Conservation (phyloP, 2,113 vertebrate genomes). For the Stomatorhinus ivindoensis region DNA sequence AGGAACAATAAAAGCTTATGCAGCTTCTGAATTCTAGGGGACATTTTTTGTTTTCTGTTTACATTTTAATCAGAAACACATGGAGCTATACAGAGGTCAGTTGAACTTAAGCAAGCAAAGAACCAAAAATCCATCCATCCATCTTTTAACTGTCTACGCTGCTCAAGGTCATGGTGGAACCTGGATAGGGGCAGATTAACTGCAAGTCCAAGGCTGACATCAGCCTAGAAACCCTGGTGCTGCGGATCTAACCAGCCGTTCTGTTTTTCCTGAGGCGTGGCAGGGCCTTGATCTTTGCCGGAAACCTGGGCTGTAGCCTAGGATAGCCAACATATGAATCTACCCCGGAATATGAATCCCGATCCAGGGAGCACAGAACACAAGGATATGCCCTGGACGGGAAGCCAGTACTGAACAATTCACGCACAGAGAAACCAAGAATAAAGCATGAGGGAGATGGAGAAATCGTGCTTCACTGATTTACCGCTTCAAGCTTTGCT, state of each 20-base stretch:
- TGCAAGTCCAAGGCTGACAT: neutral
- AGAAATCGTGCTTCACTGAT: neutral
- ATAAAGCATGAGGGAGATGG: neutral
- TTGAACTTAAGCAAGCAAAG: neutral
- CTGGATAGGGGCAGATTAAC: neutral
- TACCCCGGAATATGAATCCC: neutral
- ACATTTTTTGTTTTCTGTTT: neutral
- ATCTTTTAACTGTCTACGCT: neutral
- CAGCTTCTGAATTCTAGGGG: neutral
- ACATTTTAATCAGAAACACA: neutral
- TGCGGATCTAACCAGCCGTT: neutral
- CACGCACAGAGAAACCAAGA: neutral
- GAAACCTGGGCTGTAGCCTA: neutral
- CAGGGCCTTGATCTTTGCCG: neutral
- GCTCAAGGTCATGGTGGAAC: neutral
- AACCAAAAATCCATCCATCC: neutral
- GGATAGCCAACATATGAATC: neutral
- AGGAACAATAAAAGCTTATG: neutral
- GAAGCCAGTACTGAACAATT: neutral
- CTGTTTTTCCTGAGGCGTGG: neutral
- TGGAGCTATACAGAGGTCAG: neutral
- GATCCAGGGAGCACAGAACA: neutral
- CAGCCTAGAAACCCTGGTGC: neutral
- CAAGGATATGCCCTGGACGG: neutral
- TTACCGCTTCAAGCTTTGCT: neutral